Evolutionary conservation across 1,140 invertebrate genomes (phyloP), one percentile per base, ranked within the genome.

Genomic region (Cheumatopsyche charites): DNA sequence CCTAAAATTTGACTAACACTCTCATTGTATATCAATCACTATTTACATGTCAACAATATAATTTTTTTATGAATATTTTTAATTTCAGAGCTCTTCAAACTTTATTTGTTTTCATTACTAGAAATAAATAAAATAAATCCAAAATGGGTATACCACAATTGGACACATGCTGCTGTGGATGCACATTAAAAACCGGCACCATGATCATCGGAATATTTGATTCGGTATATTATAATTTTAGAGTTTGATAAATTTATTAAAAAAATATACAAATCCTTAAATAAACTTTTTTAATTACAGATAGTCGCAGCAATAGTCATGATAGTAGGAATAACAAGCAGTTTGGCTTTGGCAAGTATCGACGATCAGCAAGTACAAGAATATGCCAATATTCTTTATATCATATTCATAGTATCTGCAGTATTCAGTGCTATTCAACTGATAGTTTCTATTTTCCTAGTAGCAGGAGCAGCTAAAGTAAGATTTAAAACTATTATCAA

Each of bases 101-200:
- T n/a, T n/a, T n/a, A n/a, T n/a, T n/a, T n/a, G 43, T 7, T 36
- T 7, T 47, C 4, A 7, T 47, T 13, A n/a, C 43, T 47, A 15
- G 13, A 47, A 6, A 15, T 7, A 47, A 47, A n/a, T n/a, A 47
- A 47, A 52, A n/a, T 9, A 15, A 17, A 25, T 21, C 36, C 26
- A 62, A 62, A 15, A 69, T 69, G 67, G n/a, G 23, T 25, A 7
- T 69, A 11, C 23, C 52, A 6, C 49, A 41, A 17, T 12, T 69
- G 41, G 45, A 69, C 15, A 41, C 49, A 9, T 69, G 67, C 52
- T 69, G 67, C 21, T 69, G 67, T 41, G 67, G 67, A 61, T 69
- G 67, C 29, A 36, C 67, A 4, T 15, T 69, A 15, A 61, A 61
- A 61, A 58, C 49, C 2, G 67, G 67, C 0, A 13, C 67, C 11